phyloP scores from a whole-genome alignment of 2,888 invertebrate genomes.

The Parapristionchus giblindavisi region DNA sequence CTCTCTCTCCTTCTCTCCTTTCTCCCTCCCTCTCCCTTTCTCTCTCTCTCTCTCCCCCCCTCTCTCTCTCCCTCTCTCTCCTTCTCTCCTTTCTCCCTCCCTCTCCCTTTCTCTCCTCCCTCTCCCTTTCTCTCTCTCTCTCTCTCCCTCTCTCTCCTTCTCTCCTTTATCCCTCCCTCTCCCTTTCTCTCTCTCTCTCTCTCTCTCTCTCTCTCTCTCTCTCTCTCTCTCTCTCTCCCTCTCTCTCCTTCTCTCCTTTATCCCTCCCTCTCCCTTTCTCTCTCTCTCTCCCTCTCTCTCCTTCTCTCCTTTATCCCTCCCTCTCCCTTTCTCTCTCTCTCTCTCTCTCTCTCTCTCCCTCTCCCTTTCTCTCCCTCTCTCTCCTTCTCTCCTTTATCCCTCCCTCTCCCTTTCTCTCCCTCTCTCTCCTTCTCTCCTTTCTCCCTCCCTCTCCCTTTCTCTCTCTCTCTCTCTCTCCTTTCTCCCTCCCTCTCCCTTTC shows the following conservation, averaged over 20 bases:
- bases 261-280: neutral
- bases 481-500: neutral
- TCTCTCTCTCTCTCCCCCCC: neutral
- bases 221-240: slow-evolving; percentile 1
- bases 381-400: neutral
- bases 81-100: neutral
- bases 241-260: slow-evolving; percentile 2
- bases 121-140: neutral
- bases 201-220: slow-evolving; percentile 17
- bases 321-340: neutral
- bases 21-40: neutral
- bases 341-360: neutral
- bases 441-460: neutral
- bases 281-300: neutral
- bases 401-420: neutral
- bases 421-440: too few relatives aligned
- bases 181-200: slow-evolving; percentile 7
- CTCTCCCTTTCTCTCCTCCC: neutral
- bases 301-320: neutral
- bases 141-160: neutral
- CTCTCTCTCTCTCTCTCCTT: neutral
- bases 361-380: slow-evolving; percentile 11
- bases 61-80: neutral
- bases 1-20: slow-evolving; percentile 28
- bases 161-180: neutral